Evolutionary conservation across 2,888 invertebrate species (phyloP), one percentile per base, ranked within the genome.

Genomic region (Bembecia ichneumoniformis): DNA sequence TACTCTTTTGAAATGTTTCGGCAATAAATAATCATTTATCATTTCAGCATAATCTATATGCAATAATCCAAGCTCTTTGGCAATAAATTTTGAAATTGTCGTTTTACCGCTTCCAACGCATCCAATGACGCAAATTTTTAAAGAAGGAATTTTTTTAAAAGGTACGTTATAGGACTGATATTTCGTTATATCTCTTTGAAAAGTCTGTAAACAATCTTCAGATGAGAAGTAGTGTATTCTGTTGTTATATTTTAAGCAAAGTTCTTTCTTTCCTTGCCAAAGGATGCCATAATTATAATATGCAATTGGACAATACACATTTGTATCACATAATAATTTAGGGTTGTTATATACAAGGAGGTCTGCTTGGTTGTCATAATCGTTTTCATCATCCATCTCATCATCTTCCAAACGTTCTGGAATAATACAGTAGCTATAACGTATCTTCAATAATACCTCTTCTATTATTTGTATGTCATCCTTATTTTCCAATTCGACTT

Each of bases 231-330:
- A 77, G 67, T 91, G 89, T 1, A 88, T 55, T 71, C 87, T 89
- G 52, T 90, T 86, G 55, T 87, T 73, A 58, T 87, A 89, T 58
- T 84, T 83, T 0, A 82, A 75, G 15, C 80, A 67, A 58, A 82
- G 88, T 50, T 90, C 84, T 44, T 86, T 71, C 66, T 89, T 90
- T n/a, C 92, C 92, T 70, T 83, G 87, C 89, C 91, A 90, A 15
- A 92, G 64, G 9, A 90, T 76, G 43, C 82, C 77, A 57, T 89
- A 64, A 43, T 89, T 76, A 50, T 74, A 71, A 60, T 86, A 88
- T n/a, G 89, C 77, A 35, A 92, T 83, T 0, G 92, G 92, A 62
- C 92, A 92, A 60, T 88, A 92, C 57, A 80, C 60, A 54, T 76
- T 77, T 1, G 89, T 90, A 64, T 90, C 89, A n/a, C 92, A 90